A percentile compares a stretch with the other conserved stretches of the same genome.
These are phyloP conservation scores for Marronus borbonicus DNA, from an alignment of 2,888 invertebrate species.

Conservation along the genomic window DNA sequence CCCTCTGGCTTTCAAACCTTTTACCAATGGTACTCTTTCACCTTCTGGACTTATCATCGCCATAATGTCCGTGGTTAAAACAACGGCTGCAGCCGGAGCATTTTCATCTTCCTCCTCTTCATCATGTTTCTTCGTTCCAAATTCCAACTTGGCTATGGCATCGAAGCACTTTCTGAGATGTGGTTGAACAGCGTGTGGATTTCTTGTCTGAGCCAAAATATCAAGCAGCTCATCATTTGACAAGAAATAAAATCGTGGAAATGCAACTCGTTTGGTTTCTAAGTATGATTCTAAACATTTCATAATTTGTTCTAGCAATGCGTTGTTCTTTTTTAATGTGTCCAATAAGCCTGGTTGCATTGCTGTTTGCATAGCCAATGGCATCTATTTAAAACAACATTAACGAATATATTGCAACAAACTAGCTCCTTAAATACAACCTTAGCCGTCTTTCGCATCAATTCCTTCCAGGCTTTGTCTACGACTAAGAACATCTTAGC, in stretches of 20 bases:
- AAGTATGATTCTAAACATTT: slow-evolving; percentile 92
- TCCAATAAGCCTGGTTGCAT: slow-evolving; percentile 82
- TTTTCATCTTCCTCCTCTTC: slow-evolving; percentile 72
- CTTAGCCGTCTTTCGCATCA: slow-evolving; percentile 87
- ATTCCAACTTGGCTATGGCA: slow-evolving; percentile 85
- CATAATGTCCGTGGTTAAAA: slow-evolving; percentile 85
- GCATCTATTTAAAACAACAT: slow-evolving; percentile 71
- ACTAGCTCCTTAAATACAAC: slow-evolving; percentile 65
- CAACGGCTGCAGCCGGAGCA: slow-evolving; percentile 71
- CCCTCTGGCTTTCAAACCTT: slow-evolving; percentile 88
- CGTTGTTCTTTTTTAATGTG: slow-evolving; percentile 81
- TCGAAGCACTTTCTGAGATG: slow-evolving; percentile 93
- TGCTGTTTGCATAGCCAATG: slow-evolving; percentile 86
- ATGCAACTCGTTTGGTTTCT: slow-evolving; percentile 89
- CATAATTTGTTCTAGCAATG: slow-evolving; percentile 88
- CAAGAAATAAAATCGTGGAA: slow-evolving; percentile 91
- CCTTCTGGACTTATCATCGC: slow-evolving; percentile 94
- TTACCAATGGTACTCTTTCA: slow-evolving; percentile 84
- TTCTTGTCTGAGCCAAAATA: slow-evolving; percentile 88
- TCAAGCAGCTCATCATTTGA: slow-evolving; percentile 92
- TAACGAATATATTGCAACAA: neutral
- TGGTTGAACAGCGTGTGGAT: slow-evolving; percentile 92
- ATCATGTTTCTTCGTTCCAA: slow-evolving; percentile 76
- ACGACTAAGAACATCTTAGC: slow-evolving; percentile 89
- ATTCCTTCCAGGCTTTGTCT: slow-evolving; percentile 92